phyloP scores from a whole-genome alignment of 2,113 vertebrate species.

The Amphiprion ocellaris region DNA sequence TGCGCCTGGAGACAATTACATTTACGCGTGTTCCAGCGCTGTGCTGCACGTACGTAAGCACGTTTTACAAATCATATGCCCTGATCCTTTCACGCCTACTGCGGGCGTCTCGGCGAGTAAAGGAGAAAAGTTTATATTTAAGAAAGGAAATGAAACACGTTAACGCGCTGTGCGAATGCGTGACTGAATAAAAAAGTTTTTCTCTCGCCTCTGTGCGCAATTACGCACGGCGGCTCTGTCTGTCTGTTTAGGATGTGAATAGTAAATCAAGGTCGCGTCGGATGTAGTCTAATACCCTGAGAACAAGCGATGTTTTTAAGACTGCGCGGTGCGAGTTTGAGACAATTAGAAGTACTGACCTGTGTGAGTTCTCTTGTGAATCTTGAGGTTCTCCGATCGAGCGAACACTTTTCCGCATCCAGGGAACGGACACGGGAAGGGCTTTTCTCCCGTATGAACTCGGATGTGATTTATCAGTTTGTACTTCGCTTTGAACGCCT shows the following conservation, averaged over 20 bases:
- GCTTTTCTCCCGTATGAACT: slow-evolving; percentile 96
- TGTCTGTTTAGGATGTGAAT: not conserved
- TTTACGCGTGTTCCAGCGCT: slow-evolving; percentile 53
- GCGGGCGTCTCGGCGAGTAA: slow-evolving; percentile 5
- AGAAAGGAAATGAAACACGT: slow-evolving; percentile 51
- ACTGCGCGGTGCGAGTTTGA: not conserved
- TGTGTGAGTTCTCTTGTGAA: slow-evolving; percentile 98
- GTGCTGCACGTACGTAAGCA: slow-evolving; percentile 70
- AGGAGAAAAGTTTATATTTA: slow-evolving; percentile 40
- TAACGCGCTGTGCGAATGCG: not conserved
- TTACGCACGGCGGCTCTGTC: slow-evolving; percentile 35
- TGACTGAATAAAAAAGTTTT: slow-evolving; percentile 20
- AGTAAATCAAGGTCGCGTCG: slow-evolving; percentile 11
- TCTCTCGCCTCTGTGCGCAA: slow-evolving; percentile 30
- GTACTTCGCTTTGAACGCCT: slow-evolving; percentile 98
- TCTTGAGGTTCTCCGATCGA: slow-evolving; percentile 97
- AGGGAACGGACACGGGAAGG: slow-evolving; percentile 95
- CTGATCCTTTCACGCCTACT: slow-evolving; percentile 64
- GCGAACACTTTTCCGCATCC: slow-evolving; percentile 97
- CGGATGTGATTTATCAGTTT: slow-evolving; percentile 98
- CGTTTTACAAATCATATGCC: slow-evolving; percentile 71
- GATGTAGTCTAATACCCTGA: not conserved
- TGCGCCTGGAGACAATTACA: slow-evolving; percentile 55
- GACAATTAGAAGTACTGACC: slow-evolving; percentile 85
- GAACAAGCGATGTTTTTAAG: not conserved